Evolutionary conservation across 2,113 vertebrate genomes (phyloP), one percentile per base, ranked within the genome.

Genomic region (Emydura subglobosa): DNA sequence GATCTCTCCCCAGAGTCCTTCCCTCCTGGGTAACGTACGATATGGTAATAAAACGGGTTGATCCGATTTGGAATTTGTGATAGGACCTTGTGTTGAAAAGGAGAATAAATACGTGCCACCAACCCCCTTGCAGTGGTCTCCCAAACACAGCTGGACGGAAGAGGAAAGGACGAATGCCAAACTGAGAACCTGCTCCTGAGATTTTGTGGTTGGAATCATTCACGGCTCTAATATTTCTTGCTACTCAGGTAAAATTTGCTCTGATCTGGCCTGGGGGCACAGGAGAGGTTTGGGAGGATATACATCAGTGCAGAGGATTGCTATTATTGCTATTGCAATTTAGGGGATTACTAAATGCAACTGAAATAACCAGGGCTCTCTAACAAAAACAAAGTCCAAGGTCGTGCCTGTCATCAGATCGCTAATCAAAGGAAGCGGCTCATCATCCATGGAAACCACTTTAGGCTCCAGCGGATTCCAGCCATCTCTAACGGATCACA

Each of bases 181-280:
- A 21, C 1, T 1, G 29, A 14, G 31, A 10, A 29, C 47, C 61
- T 19, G 29, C 21, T 42, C 65, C 65, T 54, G 54, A 31, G 17
- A 53, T 82, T 5, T 44, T 29, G 1, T 3, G 8, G 6, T 10
- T n/a, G 21, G 17, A 31, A 5, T 27, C 65, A 0, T 2, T 34
- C 22, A 6, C 4, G 4, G 31, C 83, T 27, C 79, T 0, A 34
- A 24, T 22, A 55, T 5, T 27, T 24, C 25, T n/a, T 78, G 51
- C 59, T 54, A 8, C 4, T n/a, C 42, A 44, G 34, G 57, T n/a
- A 54, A n/a, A 22, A 47, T n/a, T 81, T n/a, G 44, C 55, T 44
- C 74, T 59, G 22, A 0, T 3, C 53, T 49, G 29, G 19, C 13
- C 54, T 39, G 53, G 9, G 39, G 47, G 42, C 24, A 68, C 44